Evolutionary conservation across 2,888 invertebrate species (phyloP).

Genomic region (Bimastos eiseni): DNA sequence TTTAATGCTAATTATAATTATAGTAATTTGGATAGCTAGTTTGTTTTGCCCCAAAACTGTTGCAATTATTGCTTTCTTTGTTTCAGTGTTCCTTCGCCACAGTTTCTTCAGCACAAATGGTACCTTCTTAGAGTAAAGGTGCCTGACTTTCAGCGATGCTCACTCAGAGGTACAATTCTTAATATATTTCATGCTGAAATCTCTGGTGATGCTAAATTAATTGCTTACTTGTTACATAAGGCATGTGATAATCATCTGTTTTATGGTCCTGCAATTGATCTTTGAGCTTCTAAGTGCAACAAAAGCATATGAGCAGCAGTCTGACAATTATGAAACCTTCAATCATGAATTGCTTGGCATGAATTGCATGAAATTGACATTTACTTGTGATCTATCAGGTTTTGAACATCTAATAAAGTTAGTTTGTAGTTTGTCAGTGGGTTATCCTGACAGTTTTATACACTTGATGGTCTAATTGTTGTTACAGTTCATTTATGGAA

Average conservation of each 20-base stretch:
- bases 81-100: slow-evolving; percentile 21
- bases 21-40: neutral
- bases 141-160: neutral
- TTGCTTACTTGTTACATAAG: neutral
- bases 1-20: no score
- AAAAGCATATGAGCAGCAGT: neutral
- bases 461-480: neutral
- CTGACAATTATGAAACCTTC: neutral
- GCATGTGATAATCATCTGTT: neutral
- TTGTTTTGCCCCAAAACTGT: neutral
- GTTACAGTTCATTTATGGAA: neutral
- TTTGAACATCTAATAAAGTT: neutral
- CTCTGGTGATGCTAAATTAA: neutral
- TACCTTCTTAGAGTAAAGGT: neutral
- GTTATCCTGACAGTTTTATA: neutral
- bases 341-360: neutral
- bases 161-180: slow-evolving; percentile 24
- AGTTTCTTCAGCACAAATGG: slow-evolving; percentile 25
- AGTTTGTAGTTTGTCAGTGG: neutral
- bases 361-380: neutral
- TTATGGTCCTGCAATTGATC: neutral
- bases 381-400: neutral
- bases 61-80: neutral
- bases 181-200: neutral
- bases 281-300: neutral